A percentile compares a stretch with the other conserved stretches of the same genome.
These are phyloP conservation scores for Cettia cetti DNA, from an alignment of 2,113 vertebrate genomes.

Conservation along the genomic window DNA sequence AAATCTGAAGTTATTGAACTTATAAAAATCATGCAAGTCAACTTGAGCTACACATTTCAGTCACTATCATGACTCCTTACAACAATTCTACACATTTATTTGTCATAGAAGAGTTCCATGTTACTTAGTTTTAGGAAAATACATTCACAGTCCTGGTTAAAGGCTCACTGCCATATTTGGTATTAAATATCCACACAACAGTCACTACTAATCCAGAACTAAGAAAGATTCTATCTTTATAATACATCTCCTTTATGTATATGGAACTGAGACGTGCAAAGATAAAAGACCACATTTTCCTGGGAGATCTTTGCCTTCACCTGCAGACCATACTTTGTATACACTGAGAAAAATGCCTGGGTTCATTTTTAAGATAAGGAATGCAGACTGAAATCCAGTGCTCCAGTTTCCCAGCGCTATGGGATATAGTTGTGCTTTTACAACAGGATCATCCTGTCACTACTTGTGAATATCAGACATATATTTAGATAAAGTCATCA, in stretches of 20 bases:
- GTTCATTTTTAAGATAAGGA: not conserved
- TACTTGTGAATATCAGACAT: not conserved
- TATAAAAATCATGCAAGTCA: not conserved
- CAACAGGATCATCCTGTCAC: not conserved
- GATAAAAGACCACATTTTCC: not conserved
- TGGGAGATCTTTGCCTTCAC: not conserved
- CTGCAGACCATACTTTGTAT: not conserved
- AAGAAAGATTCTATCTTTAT: not conserved
- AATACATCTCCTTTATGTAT: not conserved
- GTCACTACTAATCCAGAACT: not conserved
- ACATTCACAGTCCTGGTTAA: not conserved
- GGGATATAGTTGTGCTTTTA: not conserved
- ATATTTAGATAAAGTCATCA: not conserved
- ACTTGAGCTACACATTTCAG: not conserved
- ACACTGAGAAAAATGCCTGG: not conserved
- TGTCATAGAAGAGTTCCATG: not conserved
- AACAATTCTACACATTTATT: not conserved
- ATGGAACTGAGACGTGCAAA: accelerated
- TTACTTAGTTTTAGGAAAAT: not conserved
- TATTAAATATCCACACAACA: not conserved
- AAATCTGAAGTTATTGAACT: not conserved
- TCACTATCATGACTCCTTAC: not conserved
- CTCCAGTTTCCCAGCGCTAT: not conserved
- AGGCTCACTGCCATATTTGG: not conserved
- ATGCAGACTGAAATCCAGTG: not conserved